Evolutionary conservation across 1,140 invertebrate species (phyloP).

Genomic region (Platyscapa corneri): DNA sequence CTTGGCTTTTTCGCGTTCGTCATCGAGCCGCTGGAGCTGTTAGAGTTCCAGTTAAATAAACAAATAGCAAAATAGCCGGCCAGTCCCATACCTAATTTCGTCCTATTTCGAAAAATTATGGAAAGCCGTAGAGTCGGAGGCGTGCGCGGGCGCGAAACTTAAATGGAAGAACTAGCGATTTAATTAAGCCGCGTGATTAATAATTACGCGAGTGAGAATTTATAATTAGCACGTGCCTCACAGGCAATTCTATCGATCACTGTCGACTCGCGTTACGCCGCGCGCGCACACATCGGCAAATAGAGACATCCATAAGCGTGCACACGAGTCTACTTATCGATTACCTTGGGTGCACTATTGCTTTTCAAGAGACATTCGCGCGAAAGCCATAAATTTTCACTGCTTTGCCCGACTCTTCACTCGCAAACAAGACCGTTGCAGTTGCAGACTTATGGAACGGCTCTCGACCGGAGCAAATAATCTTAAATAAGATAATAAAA

Average conservation of each 20-base stretch:
- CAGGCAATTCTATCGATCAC: conserved; percentile 29
- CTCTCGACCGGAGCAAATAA: neutral
- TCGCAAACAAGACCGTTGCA: neutral
- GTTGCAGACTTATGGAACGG: neutral
- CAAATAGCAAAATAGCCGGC: no score
- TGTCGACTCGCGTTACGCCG: conserved; percentile 14
- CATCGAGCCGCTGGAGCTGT: no score
- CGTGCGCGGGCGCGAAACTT: no score
- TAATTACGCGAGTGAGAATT: neutral
- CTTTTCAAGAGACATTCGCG: conserved; percentile 33
- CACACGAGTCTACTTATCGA: conserved; percentile 44
- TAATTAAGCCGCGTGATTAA: neutral
- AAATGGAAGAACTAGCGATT: neutral
- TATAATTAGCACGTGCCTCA: conserved; percentile 10
- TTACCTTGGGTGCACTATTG: conserved; percentile 35
- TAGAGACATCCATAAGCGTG: neutral
- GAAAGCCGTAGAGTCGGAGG: no score
- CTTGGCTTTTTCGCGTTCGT: no score
- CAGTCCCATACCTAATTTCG: neutral
- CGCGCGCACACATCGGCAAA: neutral
- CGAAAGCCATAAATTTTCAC: conserved; percentile 48
- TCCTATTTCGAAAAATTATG: neutral
- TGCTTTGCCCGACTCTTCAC: conserved; percentile 6
- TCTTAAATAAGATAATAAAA: conserved; percentile 22
- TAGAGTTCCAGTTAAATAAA: no score